Evolutionary conservation across 2,797 vertebrate genomes (phyloP), one percentile per base, ranked within the genome.

Genomic region (Leptoclinus maculatus): DNA sequence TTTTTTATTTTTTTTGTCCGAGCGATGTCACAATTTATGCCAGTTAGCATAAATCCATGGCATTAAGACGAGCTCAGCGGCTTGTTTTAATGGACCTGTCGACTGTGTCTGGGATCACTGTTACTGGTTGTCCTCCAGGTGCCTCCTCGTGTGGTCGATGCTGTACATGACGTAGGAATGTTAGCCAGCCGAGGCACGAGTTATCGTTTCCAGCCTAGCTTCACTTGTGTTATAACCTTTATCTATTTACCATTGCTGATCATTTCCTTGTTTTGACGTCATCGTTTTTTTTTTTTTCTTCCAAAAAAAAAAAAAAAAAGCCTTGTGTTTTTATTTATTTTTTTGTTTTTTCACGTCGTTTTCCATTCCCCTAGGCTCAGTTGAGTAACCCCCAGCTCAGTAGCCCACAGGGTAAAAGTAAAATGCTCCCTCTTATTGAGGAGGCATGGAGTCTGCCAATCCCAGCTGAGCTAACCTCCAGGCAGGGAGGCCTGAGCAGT

Each of bases 371-470:
- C 97, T 98, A 99, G 98, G 98, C 97, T 98, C 98, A 99, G 97
- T 99, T 99, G 97, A 98, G 97, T 98, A 99, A 99, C 96, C 97
- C 97, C 97, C 98, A 97, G 96, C 97, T 99, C 97, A 97, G 97
- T 99, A 99, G 97, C 97, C 98, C 97, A 96, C 98, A 97, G 97
- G 97, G 97, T 99, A 99, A 99, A 98, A 99, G 96, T 98, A 99
- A 98, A 98, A 98, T 99, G 97, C 98, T 99, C 96, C 98, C 98
- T 97, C 98, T 98, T 98, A 99, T 99, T 99, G 98, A 99, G 97
- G 98, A 99, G 96, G 98, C 98, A 72, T 99, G 98, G 98, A 99
- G 98, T 97, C 97, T 99, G 95, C 98, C 98, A 97, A 99, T 99
- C 94, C 98, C 98, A 95, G 98, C 98, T 96, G 98, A 99, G 97